Conservation (phyloP, 2,797 vertebrate genomes). For the Crenuchus spilurus region DNA sequence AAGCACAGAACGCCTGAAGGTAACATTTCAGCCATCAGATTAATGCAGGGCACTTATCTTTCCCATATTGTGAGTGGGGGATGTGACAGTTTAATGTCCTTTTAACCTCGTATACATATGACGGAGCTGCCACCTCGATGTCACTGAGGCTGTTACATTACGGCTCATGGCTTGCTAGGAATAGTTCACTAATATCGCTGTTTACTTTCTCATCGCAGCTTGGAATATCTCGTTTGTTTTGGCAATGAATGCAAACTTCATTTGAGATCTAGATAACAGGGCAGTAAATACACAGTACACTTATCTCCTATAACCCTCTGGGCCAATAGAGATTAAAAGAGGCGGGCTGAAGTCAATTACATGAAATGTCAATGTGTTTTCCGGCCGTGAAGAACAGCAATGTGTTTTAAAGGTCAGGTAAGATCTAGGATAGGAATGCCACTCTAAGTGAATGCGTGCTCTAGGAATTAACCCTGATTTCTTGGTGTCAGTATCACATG, state of each 20-base stretch:
- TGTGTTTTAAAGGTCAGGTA: slow-evolving; percentile 46
- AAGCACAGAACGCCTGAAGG: neutral
- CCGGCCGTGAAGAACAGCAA: slow-evolving; percentile 41
- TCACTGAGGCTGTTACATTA: slow-evolving; percentile 8
- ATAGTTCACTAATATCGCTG: neutral
- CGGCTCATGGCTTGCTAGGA: neutral
- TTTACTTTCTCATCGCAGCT: slow-evolving; percentile 18
- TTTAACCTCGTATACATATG: slow-evolving; percentile 13
- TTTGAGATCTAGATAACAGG: slow-evolving; percentile 37
- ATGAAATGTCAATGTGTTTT: slow-evolving; percentile 47
- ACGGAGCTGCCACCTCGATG: neutral
- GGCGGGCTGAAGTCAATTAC: slow-evolving; percentile 42
- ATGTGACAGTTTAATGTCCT: slow-evolving; percentile 20
- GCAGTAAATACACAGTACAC: slow-evolving; percentile 10
- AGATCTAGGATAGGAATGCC: slow-evolving; percentile 25
- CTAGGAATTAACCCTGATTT: neutral
- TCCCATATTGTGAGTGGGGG: neutral
- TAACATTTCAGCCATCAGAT: slow-evolving; percentile 17
- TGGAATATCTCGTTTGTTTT: slow-evolving; percentile 39
- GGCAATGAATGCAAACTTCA: slow-evolving; percentile 35
- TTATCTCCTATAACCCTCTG: slow-evolving; percentile 25
- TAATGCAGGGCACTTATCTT: slow-evolving; percentile 11
- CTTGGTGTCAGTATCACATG: neutral
- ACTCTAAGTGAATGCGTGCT: neutral
- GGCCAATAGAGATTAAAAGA: slow-evolving; percentile 43